These are phyloP conservation scores for Heliconius aoede DNA, from an alignment of 2,888 invertebrate species.

Conservation along the genomic window DNA sequence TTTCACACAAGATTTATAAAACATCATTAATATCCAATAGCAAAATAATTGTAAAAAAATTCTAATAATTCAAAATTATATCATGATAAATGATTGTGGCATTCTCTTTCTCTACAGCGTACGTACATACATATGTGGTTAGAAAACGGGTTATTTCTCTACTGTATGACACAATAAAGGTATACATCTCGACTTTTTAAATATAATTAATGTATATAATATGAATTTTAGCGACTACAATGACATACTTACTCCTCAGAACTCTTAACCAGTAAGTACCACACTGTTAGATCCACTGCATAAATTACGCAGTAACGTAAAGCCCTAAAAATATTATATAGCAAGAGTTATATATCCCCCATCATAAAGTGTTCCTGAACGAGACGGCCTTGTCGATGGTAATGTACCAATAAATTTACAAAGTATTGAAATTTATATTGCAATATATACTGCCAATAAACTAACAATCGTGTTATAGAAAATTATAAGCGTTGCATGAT, in stretches of 20 bases:
- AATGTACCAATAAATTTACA: constrained; percentile 39
- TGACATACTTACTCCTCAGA: neutral
- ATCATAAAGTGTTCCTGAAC: constrained; percentile 5
- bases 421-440: constrained; percentile 37
- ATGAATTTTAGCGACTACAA: neutral
- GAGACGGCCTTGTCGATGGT: constrained; percentile 30
- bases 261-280: neutral
- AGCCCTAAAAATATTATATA: neutral
- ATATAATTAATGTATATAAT: no score
- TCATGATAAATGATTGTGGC: constrained; percentile 41
- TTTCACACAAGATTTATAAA: constrained; percentile 18
- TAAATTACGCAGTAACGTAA: neutral
- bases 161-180: neutral
- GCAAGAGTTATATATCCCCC: neutral
- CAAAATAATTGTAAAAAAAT: constrained; percentile 35
- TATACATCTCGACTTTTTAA: neutral
- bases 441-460: constrained; percentile 32
- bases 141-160: constrained; percentile 37
- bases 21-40: constrained; percentile 36
- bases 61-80: constrained; percentile 39
- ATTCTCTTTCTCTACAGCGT: constrained; percentile 33
- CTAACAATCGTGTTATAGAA: constrained; percentile 39
- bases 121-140: constrained; percentile 22
- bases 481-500: constrained; percentile 54
- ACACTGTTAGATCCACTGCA: neutral